phyloP scores from a whole-genome alignment of 2,888 invertebrate species.

The Ennomos fuscantarius region DNA sequence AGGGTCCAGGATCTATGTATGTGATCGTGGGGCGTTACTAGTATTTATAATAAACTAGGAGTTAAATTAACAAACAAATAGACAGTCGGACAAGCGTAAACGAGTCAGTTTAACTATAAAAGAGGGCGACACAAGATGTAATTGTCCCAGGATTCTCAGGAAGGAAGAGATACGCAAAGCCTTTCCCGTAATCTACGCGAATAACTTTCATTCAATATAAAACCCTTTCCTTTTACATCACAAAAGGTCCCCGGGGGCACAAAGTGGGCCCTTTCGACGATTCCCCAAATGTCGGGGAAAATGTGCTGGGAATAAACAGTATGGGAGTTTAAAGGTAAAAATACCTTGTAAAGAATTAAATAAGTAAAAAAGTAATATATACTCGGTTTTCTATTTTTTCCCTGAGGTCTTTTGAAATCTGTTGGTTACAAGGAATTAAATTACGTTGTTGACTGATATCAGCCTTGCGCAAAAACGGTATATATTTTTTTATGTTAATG shows the following conservation, averaged over 20 bases:
- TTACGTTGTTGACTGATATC: too few species aligned
- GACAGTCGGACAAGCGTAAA: not conserved
- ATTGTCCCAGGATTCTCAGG: conserved; percentile 16
- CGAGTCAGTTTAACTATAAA: not conserved
- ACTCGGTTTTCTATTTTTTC: too few species aligned
- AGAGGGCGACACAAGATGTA: conserved; percentile 15
- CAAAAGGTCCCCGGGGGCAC: conserved; percentile 23
- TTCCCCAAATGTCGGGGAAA: conserved; percentile 13
- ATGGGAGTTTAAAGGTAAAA: not conserved
- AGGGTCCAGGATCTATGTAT: too few species aligned
- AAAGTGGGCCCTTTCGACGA: conserved; percentile 26
- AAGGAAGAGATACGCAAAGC: conserved; percentile 21
- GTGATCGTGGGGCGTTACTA: too few species aligned
- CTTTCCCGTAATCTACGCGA: conserved; percentile 26
- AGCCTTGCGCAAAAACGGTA: too few species aligned
- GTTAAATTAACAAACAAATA: too few species aligned
- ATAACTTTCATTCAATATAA: conserved; percentile 32
- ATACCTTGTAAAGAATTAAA: too few species aligned
- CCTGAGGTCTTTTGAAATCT: too few species aligned
- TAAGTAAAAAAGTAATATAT: too few species aligned
- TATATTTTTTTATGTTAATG: too few species aligned
- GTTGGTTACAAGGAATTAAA: too few species aligned
- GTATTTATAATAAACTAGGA: too few species aligned
- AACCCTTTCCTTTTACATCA: conserved; percentile 23
- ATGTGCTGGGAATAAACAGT: not conserved